These are phyloP conservation scores for Phthorimaea operculella DNA, from an alignment of 1,140 invertebrate species.

Conservation along the genomic window DNA sequence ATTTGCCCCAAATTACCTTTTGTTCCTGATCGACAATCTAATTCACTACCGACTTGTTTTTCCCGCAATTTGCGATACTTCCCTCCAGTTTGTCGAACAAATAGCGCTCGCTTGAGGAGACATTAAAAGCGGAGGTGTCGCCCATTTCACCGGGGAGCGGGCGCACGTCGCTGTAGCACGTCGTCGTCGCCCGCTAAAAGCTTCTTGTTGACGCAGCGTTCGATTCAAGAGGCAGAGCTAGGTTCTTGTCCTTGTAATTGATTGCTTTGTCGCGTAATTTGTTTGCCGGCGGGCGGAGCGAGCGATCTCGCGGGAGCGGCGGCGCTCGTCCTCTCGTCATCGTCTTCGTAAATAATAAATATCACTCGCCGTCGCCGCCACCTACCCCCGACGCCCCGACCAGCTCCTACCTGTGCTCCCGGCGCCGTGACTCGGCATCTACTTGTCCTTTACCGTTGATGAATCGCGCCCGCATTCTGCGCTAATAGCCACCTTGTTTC, in stretches of 20 bases:
- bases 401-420: background rate
- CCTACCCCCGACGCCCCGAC: conserved; percentile 16
- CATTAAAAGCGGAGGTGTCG: conserved; percentile 36
- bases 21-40: conserved; percentile 57
- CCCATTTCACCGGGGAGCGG: conserved; percentile 19
- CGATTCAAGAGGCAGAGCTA: conserved; percentile 53
- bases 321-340: conserved; percentile 41
- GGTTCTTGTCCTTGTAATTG: conserved; percentile 63
- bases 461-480: conserved; percentile 13
- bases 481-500: conserved; percentile 9
- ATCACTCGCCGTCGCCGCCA: conserved; percentile 18
- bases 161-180: conserved; percentile 40
- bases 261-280: conserved; percentile 68
- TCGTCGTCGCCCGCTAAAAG: conserved; percentile 53
- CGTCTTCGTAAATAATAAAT: conserved; percentile 57
- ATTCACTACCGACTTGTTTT: conserved; percentile 47
- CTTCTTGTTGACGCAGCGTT: conserved; percentile 65
- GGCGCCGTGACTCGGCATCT: conserved; percentile 33
- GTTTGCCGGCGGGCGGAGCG: conserved; percentile 45
- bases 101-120: conserved; percentile 28
- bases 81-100: conserved; percentile 30
- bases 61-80: conserved; percentile 34
- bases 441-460: conserved; percentile 20
- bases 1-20: conserved; percentile 58
- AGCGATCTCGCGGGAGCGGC: conserved; percentile 45